Base-by-base conservation (phyloP, 1,140 invertebrate species). In the Tenebrio molitor region DNA sequence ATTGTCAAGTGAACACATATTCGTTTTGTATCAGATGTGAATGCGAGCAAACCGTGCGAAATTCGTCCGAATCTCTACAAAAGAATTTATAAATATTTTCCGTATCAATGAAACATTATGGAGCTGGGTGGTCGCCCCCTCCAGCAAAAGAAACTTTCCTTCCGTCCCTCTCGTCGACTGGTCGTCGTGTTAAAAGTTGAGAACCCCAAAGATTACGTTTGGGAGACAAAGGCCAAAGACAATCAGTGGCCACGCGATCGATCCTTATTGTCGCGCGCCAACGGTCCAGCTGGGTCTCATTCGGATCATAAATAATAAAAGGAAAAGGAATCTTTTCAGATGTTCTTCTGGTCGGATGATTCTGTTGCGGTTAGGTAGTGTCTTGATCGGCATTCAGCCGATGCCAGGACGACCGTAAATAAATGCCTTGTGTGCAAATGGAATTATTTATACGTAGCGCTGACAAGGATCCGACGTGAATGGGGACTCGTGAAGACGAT, bases 221-320 rank as follows among this genome's bases (percentile, higher is more conserved):
- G 29, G 44, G 34, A 69, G 68, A 69, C 41, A 69, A 44, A 50
- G 63, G 62, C 17, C 71, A 64, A 75, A 42, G 41, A 63, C 74
- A 76, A 41, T 44, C 63, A 67, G 23, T 53, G 15, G 63, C 63
- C 75, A 76, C 73, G 75, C 75, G 73, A 73, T 69, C 67, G 58
- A 2, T 41, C n/a, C 69, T 39, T 19, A 74, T 75, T 71, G 75
- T 76, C 75, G 74, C 73, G 73, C 73, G 75, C 72, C 65, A 17
- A 12, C 42, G 23, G 73, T 65, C 71, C 75, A 76, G 71, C 75
- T 76, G 75, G 72, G 33, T 53, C 25, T 15, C 72, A 72, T 72
- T 69, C 69, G 58, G 69, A 74, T 74, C 66, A 76, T 76, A 76
- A 76, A 76, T 76, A 76, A 76, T 76, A 72, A 63, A 25, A 68